These are phyloP conservation scores for Callionymus lyra DNA, from an alignment of 2,113 vertebrate genomes.

Conservation along the genomic window DNA sequence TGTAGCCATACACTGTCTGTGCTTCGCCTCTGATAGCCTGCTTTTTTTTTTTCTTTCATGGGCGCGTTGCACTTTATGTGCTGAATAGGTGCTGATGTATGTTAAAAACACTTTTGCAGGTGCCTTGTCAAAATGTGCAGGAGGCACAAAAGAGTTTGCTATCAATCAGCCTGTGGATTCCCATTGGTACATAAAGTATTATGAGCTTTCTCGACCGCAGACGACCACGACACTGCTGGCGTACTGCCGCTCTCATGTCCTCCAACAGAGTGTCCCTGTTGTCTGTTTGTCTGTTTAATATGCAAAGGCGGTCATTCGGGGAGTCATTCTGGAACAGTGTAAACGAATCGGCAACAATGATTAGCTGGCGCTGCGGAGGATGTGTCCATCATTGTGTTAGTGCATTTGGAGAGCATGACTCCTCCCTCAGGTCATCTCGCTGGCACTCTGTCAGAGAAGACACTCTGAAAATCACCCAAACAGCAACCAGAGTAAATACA, in stretches of 20 bases:
- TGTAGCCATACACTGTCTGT: constrained; percentile 56
- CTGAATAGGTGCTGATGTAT: constrained; percentile 57
- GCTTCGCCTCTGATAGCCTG: constrained; percentile 44
- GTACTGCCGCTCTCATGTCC: constrained; percentile 38
- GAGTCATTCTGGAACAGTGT: constrained; percentile 61
- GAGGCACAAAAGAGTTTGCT: constrained; percentile 47
- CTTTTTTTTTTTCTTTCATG: constrained; percentile 3
- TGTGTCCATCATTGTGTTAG: constrained; percentile 52
- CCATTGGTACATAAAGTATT: constrained; percentile 37
- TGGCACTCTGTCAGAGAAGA: constrained; percentile 22
- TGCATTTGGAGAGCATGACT: constrained; percentile 40
- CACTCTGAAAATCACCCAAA: constrained; percentile 39
- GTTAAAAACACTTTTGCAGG: constrained; percentile 48
- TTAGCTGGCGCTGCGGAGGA: constrained; percentile 54
- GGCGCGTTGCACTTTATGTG: constrained; percentile 32
- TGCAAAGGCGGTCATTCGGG: constrained; percentile 59
- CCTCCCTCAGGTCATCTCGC: constrained; percentile 32
- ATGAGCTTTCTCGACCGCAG: constrained; percentile 33
- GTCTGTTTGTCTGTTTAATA: constrained; percentile 61
- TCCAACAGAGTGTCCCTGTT: constrained; percentile 42
- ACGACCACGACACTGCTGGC: constrained; percentile 27
- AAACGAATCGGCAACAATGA: constrained; percentile 61
- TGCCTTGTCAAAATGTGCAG: constrained; percentile 50
- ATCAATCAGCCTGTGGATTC: constrained; percentile 42
- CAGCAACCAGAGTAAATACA: constrained; percentile 45